Percentiles rank a stretch among this genome's conserved stretches.
phyloP scores from a whole-genome alignment of 2,797 vertebrate genomes.

The Geotrypetes seraphini region DNA sequence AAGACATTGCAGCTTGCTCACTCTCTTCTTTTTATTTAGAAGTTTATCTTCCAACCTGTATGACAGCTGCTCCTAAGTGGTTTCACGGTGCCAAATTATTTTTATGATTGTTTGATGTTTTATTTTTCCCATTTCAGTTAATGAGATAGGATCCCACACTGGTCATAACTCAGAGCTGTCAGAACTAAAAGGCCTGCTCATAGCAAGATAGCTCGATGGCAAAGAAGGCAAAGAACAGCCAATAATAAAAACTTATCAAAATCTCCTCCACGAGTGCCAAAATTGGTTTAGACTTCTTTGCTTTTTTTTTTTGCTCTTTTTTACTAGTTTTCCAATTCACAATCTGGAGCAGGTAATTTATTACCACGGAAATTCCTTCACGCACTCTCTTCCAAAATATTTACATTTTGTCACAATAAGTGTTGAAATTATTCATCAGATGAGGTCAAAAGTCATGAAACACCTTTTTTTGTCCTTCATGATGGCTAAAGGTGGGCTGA shows the following conservation, averaged over 20 bases:
- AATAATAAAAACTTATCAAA: conserved; percentile 53
- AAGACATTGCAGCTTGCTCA: conserved; percentile 51
- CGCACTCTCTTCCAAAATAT: too few species aligned
- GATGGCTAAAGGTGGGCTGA: too few species aligned
- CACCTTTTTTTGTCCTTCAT: too few species aligned
- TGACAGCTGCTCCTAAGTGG: conserved; percentile 85
- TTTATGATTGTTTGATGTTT: conserved; percentile 92
- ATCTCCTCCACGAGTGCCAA: conserved; percentile 34
- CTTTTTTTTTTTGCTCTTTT: too few species aligned
- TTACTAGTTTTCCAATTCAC: too few species aligned
- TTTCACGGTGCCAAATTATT: conserved; percentile 84
- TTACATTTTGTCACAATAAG: too few species aligned
- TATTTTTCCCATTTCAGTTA: conserved; percentile 85
- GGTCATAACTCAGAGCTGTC: conserved; percentile 84
- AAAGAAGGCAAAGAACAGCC: conserved; percentile 65
- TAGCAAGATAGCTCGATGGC: conserved; percentile 60
- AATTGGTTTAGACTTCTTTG: too few species aligned
- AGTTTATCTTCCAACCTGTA: conserved; percentile 83
- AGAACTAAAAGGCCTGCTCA: conserved; percentile 72
- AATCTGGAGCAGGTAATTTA: too few species aligned
- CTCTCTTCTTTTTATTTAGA: conserved; percentile 71
- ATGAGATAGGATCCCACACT: conserved; percentile 92
- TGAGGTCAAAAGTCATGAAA: too few species aligned
- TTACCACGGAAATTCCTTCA: too few species aligned
- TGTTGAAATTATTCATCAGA: too few species aligned